phyloP scores from a whole-genome alignment of 2,888 invertebrate genomes.

The Aspidapion aeneum region DNA sequence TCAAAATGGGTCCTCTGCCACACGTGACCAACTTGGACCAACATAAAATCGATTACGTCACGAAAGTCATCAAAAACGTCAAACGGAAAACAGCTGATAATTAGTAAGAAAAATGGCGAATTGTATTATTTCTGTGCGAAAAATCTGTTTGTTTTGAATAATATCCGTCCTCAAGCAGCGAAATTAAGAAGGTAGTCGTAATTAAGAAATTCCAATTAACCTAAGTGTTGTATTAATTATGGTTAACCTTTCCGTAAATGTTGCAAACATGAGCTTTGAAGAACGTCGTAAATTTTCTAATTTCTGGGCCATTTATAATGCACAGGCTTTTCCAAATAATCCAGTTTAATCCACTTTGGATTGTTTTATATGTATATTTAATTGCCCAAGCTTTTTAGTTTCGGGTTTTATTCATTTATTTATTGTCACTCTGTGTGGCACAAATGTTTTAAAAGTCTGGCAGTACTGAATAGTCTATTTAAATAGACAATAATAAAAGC shows the following conservation, averaged over 20 bases:
- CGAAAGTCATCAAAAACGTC: conserved; percentile 28
- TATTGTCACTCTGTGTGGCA: no score
- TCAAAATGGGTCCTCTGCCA: no score
- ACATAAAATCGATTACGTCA: no score
- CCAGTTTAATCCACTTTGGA: conserved; percentile 31
- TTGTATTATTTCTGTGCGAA: conserved; percentile 23
- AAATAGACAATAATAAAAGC: background rate
- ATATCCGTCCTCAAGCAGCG: conserved; percentile 37
- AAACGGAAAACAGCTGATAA: conserved; percentile 41
- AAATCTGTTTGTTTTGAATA: conserved; percentile 37
- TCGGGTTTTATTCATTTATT: conserved; percentile 6
- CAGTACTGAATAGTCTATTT: no score
- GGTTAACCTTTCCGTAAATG: background rate
- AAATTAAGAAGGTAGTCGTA: conserved; percentile 13
- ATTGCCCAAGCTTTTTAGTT: conserved; percentile 11
- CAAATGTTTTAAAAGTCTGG: background rate
- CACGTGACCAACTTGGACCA: no score
- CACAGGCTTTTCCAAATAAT: background rate
- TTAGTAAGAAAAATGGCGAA: conserved; percentile 42
- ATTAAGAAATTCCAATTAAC: background rate
- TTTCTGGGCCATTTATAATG: conserved; percentile 15
- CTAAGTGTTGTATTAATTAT: background rate
- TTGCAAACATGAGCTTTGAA: background rate
- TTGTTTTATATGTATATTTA: conserved; percentile 11
- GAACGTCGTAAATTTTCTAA: conserved; percentile 7